Evolutionary conservation across 2,113 vertebrate species (phyloP).

Genomic region (Athene cunicularia): DNA sequence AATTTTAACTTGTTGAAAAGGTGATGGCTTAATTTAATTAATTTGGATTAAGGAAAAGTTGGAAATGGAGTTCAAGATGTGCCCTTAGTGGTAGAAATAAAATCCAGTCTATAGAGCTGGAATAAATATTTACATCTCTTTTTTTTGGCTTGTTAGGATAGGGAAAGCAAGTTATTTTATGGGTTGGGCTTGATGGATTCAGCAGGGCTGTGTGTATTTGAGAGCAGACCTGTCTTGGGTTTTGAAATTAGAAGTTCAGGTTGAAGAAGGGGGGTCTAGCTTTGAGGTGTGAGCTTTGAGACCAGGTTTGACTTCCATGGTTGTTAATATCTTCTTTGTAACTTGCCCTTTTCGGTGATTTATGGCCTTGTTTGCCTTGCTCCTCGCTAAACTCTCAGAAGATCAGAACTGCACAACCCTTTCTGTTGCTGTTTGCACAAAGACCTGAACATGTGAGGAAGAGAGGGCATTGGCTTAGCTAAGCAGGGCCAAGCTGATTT

Average conservation of each 20-base stretch:
- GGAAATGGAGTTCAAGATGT: background rate
- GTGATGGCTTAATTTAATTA: background rate
- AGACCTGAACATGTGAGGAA: background rate
- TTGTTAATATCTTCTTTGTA: background rate
- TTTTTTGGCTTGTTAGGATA: background rate
- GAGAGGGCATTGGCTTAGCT: rapidly evolving
- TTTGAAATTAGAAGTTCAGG: background rate
- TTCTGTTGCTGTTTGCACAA: no score
- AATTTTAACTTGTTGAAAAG: background rate
- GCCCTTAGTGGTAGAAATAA: background rate
- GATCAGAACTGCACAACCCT: background rate
- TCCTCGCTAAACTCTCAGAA: background rate
- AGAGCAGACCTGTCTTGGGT: background rate
- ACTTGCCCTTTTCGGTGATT: background rate
- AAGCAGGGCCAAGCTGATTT: background rate
- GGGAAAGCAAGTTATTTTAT: background rate
- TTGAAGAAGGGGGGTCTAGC: background rate
- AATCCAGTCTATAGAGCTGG: no score
- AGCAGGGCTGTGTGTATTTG: background rate
- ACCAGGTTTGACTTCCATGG: background rate
- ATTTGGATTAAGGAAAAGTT: background rate
- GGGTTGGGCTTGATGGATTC: background rate
- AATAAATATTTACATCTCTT: background rate
- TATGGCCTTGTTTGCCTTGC: background rate
- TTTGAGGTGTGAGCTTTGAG: background rate